phyloP scores from a whole-genome alignment of 2,113 vertebrate genomes.

The Psilopsiagon aymara region DNA sequence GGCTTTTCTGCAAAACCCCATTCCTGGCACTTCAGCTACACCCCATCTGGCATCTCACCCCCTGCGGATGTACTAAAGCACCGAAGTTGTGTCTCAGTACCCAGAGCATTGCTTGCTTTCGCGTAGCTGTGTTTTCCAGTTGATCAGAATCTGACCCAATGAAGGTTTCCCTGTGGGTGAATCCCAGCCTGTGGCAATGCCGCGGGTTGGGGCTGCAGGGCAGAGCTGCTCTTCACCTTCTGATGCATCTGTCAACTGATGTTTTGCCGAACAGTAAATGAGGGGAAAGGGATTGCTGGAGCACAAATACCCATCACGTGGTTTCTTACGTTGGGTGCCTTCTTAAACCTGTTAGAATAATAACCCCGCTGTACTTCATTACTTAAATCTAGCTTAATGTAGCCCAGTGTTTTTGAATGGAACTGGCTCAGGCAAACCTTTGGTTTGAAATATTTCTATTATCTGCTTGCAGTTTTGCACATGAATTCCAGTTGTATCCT shows the following conservation, averaged over 20 bases:
- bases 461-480: neutral
- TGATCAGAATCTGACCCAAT: neutral
- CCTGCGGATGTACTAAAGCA: too few species aligned
- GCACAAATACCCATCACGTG: accelerated
- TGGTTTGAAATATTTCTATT: neutral
- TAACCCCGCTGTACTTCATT: neutral
- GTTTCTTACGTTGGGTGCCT: neutral
- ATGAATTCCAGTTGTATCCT: neutral
- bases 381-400: neutral
- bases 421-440: neutral
- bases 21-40: neutral
- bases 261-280: neutral
- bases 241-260: neutral
- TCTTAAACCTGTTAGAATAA: neutral
- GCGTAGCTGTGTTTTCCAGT: neutral
- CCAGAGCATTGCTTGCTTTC: neutral
- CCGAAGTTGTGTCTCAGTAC: neutral
- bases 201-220: neutral
- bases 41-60: neutral
- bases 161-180: neutral
- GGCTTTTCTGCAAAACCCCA: neutral
- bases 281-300: neutral
- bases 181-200: neutral
- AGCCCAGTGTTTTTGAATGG: neutral
- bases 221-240: neutral